Conservation (phyloP, 2,797 vertebrate species). For the Tarsius wallacei region DNA sequence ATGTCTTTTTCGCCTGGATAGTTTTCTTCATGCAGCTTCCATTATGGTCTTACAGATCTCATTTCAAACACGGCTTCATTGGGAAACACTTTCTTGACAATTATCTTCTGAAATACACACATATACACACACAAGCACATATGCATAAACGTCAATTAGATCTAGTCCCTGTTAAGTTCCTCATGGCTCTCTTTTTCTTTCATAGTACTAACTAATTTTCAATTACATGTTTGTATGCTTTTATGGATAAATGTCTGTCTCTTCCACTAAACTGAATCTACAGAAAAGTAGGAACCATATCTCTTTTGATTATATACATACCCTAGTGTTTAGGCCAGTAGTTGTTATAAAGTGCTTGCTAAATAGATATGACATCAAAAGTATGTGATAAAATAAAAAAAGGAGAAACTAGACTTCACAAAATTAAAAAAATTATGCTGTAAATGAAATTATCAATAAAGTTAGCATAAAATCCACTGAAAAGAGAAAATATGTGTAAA, state of each 20-base stretch:
- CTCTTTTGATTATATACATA: neutral
- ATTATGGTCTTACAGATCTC: neutral
- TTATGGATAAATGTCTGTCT: neutral
- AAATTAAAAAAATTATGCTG: neutral
- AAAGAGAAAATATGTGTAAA: conserved; percentile 1
- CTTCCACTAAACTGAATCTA: neutral
- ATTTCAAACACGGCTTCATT: neutral
- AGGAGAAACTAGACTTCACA: neutral
- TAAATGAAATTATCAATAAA: neutral
- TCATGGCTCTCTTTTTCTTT: neutral
- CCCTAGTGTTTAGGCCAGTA: neutral
- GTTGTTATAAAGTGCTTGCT: neutral
- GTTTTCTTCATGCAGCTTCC: neutral
- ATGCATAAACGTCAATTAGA: neutral
- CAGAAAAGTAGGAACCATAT: neutral
- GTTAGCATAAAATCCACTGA: neutral
- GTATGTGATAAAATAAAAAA: neutral
- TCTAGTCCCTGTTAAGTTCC: neutral
- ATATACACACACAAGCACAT: neutral
- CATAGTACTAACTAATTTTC: neutral
- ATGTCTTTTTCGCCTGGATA: neutral
- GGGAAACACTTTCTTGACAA: neutral
- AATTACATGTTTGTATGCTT: neutral
- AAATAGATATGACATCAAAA: neutral
- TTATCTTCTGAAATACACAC: neutral